phyloP scores from a whole-genome alignment of 2,888 invertebrate genomes.

The Xylocampa areola region DNA sequence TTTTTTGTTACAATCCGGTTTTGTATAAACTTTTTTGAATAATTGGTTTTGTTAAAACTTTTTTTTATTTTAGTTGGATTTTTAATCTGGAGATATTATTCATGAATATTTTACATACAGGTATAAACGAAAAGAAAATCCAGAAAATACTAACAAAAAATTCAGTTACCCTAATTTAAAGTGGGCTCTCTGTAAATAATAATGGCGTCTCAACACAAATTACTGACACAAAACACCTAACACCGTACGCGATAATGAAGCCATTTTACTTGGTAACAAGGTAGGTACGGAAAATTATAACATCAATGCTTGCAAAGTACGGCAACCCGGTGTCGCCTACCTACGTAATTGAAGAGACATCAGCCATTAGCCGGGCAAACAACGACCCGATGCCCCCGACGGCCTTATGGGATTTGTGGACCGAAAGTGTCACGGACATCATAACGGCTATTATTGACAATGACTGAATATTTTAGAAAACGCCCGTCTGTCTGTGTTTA shows the following conservation, averaged over 20 bases:
- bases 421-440: conserved; percentile 49
- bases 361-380: conserved; percentile 60
- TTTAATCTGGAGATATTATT: background rate
- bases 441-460: conserved; percentile 30
- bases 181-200: conserved; percentile 1
- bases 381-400: conserved; percentile 57
- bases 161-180: background rate
- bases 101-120: too few relatives aligned
- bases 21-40: conserved; percentile 20
- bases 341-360: conserved; percentile 58
- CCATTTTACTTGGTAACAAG: conserved; percentile 33
- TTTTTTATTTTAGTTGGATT: background rate
- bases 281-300: conserved; percentile 35
- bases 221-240: conserved; percentile 24
- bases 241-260: conserved; percentile 28
- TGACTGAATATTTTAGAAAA: conserved; percentile 26
- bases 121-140: background rate
- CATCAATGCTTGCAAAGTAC: conserved; percentile 38
- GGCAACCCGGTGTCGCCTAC: conserved; percentile 51
- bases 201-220: conserved; percentile 26
- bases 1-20: conserved; percentile 32
- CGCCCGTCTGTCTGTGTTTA: conserved; percentile 1
- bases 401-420: conserved; percentile 52
- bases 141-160: background rate
- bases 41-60: background rate